Percentiles rank a stretch among this genome's conserved stretches.
Conservation (phyloP, 2,888 invertebrate species). For the Cyaniris semiargus region DNA sequence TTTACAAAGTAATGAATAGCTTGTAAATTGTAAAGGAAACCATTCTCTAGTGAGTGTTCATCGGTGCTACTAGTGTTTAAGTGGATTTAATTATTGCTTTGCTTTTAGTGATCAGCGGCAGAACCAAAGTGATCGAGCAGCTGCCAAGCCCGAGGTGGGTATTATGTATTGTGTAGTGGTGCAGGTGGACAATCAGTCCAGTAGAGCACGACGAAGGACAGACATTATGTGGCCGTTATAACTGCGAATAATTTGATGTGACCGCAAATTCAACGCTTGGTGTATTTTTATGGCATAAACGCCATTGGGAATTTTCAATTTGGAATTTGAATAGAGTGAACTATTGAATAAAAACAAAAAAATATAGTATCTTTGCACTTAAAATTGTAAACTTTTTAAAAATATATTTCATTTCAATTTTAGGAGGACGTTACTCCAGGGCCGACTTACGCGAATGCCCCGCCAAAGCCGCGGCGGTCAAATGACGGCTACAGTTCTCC, state of each 20-base stretch:
- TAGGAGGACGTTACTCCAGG: slow-evolving; percentile 42
- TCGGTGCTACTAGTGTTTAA: not conserved
- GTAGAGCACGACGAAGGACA: slow-evolving; percentile 75
- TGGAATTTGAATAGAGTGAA: not conserved
- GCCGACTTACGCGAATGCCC: slow-evolving; percentile 93
- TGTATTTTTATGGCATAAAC: slow-evolving; percentile 3
- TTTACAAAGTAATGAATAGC: slow-evolving; percentile 25
- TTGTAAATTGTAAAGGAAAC: slow-evolving; percentile 20
- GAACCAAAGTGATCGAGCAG: slow-evolving; percentile 62
- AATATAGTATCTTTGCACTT: not conserved
- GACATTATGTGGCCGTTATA: slow-evolving; percentile 61
- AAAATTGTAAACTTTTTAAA: not conserved
- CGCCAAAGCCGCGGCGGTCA: slow-evolving; percentile 91
- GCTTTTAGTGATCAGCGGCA: slow-evolving; percentile 64
- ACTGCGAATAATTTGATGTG: slow-evolving; percentile 58
- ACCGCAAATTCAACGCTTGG: slow-evolving; percentile 49
- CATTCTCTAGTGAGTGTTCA: slow-evolving; percentile 42
- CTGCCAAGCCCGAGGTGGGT: slow-evolving; percentile 72
- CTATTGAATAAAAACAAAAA: not conserved
- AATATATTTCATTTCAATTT: not conserved
- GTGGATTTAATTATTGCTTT: not conserved
- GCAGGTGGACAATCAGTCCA: slow-evolving; percentile 67
- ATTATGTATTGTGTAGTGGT: slow-evolving; percentile 56
- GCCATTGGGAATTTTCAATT: not conserved
- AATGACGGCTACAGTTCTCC: slow-evolving; percentile 89